A percentile compares a stretch with the other conserved stretches of the same genome.
phyloP scores from a whole-genome alignment of 2,797 vertebrate genomes.

The Spinus olivaceus region DNA sequence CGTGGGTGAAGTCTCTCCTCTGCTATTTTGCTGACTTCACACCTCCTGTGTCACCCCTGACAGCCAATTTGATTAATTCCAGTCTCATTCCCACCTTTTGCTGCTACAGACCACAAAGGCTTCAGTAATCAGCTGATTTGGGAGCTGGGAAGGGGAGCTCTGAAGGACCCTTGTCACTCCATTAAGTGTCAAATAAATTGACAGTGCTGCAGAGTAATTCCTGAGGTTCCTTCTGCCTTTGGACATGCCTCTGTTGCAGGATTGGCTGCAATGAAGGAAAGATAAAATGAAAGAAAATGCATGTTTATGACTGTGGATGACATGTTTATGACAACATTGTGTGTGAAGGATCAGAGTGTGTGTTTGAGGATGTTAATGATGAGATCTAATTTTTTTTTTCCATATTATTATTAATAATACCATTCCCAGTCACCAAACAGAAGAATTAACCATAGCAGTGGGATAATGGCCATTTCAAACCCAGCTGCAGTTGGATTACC shows the following conservation, averaged over 20 bases:
- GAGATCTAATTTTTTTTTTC: neutral
- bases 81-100: neutral
- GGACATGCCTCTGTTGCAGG: neutral
- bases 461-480: neutral
- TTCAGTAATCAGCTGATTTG: neutral
- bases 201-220: neutral
- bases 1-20: neutral
- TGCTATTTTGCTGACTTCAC: neutral
- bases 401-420: neutral
- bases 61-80: neutral
- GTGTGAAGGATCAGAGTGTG: fast-evolving
- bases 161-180: neutral
- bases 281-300: neutral
- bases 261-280: neutral
- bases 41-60: neutral
- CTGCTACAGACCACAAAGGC: neutral
- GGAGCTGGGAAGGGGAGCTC: neutral
- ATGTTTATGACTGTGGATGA: neutral
- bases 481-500: neutral
- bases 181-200: neutral
- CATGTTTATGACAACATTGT: too few species aligned
- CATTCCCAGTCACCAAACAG: neutral
- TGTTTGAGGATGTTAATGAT: neutral
- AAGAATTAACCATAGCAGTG: neutral
- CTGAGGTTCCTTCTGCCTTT: neutral